Conservation (phyloP, 2,113 vertebrate genomes). For the Clarias macrocephalus region DNA sequence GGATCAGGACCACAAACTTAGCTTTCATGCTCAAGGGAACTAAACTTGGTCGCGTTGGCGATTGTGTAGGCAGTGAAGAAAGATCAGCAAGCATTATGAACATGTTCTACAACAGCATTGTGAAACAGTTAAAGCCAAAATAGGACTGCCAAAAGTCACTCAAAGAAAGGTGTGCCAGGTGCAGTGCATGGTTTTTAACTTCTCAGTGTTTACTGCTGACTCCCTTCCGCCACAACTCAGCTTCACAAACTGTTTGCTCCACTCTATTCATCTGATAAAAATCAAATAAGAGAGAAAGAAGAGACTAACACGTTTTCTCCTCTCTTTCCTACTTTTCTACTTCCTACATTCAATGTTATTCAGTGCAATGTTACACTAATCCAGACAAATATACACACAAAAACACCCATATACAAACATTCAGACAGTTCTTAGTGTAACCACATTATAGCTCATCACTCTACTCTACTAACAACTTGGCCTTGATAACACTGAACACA, state of each 20-base stretch:
- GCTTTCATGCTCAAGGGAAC: conserved; percentile 6
- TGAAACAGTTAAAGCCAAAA: conserved; percentile 70
- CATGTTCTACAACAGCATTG: conserved; percentile 34
- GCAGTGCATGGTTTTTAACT: conserved; percentile 78
- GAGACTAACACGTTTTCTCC: not conserved
- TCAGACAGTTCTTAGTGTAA: conserved; percentile 14
- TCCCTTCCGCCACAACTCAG: conserved; percentile 71
- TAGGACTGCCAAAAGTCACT: conserved; percentile 69
- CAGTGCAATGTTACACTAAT: conserved; percentile 23
- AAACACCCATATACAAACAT: conserved; percentile 14
- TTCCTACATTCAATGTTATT: conserved; percentile 1
- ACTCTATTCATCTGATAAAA: conserved; percentile 49
- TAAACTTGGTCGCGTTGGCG: not conserved
- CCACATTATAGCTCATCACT: conserved; percentile 49
- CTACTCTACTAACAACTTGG: conserved; percentile 30
- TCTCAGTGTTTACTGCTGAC: conserved; percentile 82
- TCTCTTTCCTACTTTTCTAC: not conserved
- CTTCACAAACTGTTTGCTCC: conserved; percentile 58
- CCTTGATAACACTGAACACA: conserved; percentile 53
- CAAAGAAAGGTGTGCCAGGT: conserved; percentile 78
- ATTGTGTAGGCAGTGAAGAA: not conserved
- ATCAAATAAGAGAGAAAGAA: conserved; percentile 14
- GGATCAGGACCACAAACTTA: not conserved
- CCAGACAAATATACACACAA: conserved; percentile 20
- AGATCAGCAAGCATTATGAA: not conserved